Evolutionary conservation across 2,888 invertebrate species (phyloP), one percentile per base, ranked within the genome.

Genomic region (Lissocephala sabroskyi): DNA sequence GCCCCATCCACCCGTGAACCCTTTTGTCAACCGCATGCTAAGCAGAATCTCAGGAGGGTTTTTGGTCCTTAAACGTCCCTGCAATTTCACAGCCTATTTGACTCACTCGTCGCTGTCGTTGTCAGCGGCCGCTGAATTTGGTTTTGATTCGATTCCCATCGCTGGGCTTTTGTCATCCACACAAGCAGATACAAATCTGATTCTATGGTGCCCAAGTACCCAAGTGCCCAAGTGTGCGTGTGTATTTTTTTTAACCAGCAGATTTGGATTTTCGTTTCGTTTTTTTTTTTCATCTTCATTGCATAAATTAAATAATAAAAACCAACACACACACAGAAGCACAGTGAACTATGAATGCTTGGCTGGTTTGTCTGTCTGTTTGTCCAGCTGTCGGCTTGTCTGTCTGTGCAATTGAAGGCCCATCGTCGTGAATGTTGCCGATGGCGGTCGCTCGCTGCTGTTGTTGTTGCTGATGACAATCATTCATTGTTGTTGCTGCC

Each of bases 291-390:
- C n/a, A n/a, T 52, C 56, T 59, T 56, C 75, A 50, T 54, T 61
- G 68, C 63, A 67, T 75, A 81, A 81, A 81, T 79, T 80, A 79
- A 79, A 75, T 81, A 81, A 79, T 81, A 81, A 80, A 74, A 71
- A 62, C 56, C 50, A 62, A 45, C n/a, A 3, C 23, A 5, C 23
- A 23, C 3, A 23, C 23, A 23, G 7, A 7, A 23, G n/a, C n/a
- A n/a, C n/a, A n/a, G n/a, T n/a, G n/a, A n/a, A n/a, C n/a, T n/a
- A n/a, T n/a, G n/a, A n/a, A n/a, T n/a, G n/a, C n/a, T n/a, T n/a
- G 30, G 56, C 64, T 65, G 28, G 42, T 53, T 19, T 41, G 39
- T 18, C 17, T 41, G 17, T 42, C 39, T 47, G 42, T 42, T 13
- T 51, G 36, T 62, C 35, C n/a, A n/a, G n/a, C n/a, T n/a, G n/a